Conservation (phyloP, 1,140 invertebrate species). For the Calliphora vicina region DNA sequence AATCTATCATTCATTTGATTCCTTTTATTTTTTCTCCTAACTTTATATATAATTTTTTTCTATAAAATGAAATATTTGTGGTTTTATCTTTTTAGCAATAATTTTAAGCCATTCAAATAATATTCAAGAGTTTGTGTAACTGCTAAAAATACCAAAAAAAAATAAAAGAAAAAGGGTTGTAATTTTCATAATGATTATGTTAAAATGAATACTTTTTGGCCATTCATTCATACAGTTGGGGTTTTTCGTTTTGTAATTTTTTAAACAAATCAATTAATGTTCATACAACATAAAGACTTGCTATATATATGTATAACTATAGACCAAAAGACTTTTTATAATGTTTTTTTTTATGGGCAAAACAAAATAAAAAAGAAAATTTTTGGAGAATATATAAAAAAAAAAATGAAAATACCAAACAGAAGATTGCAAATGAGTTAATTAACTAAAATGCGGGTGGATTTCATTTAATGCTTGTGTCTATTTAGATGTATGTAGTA, state of each 20-base stretch:
- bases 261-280: conserved; percentile 58
- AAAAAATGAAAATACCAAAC: conserved; percentile 22
- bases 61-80: conserved; percentile 11
- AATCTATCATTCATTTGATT: conserved; percentile 7
- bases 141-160: background rate
- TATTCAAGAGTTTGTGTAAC: background rate
- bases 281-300: background rate
- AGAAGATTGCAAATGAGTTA: conserved; percentile 57
- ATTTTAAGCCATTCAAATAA: background rate
- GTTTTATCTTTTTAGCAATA: background rate
- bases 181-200: conserved; percentile 31
- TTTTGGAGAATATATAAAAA: too few relatives aligned
- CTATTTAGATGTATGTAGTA: background rate
- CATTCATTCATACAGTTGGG: background rate
- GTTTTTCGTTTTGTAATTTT: conserved; percentile 36
- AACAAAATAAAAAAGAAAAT: background rate
- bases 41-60: background rate
- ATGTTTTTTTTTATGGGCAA: conserved; percentile 9
- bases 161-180: conserved; percentile 16
- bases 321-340: background rate
- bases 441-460: conserved; percentile 64
- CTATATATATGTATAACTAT: too few relatives aligned
- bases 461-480: conserved; percentile 42
- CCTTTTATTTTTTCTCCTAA: background rate
- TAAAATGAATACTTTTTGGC: conserved; percentile 6